phyloP scores from a whole-genome alignment of 2,888 invertebrate species.

The Xestia ashworthii region DNA sequence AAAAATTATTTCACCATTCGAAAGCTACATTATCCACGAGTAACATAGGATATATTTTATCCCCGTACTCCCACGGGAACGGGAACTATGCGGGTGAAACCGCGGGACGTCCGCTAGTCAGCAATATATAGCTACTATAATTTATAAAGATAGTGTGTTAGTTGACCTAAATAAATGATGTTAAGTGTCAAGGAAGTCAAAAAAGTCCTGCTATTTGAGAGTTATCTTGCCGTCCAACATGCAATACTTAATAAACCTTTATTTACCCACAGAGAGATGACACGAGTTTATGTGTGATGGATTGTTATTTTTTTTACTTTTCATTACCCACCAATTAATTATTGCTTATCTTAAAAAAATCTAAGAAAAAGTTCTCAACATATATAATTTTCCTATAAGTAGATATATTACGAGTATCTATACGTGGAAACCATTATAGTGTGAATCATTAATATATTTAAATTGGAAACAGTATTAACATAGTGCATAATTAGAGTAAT shows the following conservation, averaged over 20 bases:
- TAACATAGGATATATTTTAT: too few species aligned
- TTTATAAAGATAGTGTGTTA: neutral
- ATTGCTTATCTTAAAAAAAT: neutral
- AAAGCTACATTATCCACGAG: too few species aligned
- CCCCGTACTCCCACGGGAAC: too few species aligned
- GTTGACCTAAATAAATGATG: neutral
- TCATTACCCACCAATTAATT: neutral
- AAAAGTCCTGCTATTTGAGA: neutral
- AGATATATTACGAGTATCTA: neutral
- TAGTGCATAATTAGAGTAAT: too few species aligned
- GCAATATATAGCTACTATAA: neutral
- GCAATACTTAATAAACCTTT: neutral
- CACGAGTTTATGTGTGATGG: neutral
- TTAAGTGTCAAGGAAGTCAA: neutral
- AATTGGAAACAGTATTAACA: neutral
- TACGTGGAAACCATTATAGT: neutral
- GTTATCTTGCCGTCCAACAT: neutral
- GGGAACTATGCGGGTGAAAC: too few species aligned
- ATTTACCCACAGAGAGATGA: neutral
- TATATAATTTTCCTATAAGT: neutral
- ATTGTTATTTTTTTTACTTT: neutral
- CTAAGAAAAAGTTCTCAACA: neutral
- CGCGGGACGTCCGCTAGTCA: too few species aligned
- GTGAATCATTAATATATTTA: constrained; percentile 1
- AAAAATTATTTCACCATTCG: too few species aligned